Percentiles rank a stretch among this genome's conserved stretches.
phyloP scores from a whole-genome alignment of 2,888 invertebrate genomes.

The Cheilosia soror region DNA sequence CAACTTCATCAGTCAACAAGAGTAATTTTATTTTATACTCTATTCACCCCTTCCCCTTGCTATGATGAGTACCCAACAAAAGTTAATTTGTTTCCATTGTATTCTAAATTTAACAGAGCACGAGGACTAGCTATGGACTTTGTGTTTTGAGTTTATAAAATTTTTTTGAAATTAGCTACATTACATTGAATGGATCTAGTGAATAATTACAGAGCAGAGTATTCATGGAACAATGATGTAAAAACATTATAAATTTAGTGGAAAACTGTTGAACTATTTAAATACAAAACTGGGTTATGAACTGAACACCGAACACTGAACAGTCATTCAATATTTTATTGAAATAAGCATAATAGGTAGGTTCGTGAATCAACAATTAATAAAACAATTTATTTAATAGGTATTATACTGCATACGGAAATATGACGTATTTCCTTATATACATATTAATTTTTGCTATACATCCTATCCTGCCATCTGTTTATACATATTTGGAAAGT shows the following conservation, averaged over 20 bases:
- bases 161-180: background rate
- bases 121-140: background rate
- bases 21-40: no score
- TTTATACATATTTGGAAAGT: no score
- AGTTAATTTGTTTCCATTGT: slow-evolving; percentile 2
- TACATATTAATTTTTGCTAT: no score
- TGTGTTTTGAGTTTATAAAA: background rate
- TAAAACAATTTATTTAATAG: background rate
- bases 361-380: background rate
- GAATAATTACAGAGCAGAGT: background rate
- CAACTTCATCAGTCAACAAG: no score
- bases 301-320: no score
- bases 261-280: background rate
- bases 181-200: background rate
- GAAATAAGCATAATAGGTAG: background rate
- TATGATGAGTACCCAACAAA: background rate
- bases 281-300: background rate
- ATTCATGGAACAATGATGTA: background rate
- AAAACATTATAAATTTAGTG: background rate
- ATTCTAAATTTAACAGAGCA: background rate
- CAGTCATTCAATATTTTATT: background rate
- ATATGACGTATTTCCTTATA: no score
- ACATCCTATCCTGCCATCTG: no score
- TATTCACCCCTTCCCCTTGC: background rate
- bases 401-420: no score